Conservation (phyloP, 2,113 vertebrate species). For the Smithornis capensis region DNA sequence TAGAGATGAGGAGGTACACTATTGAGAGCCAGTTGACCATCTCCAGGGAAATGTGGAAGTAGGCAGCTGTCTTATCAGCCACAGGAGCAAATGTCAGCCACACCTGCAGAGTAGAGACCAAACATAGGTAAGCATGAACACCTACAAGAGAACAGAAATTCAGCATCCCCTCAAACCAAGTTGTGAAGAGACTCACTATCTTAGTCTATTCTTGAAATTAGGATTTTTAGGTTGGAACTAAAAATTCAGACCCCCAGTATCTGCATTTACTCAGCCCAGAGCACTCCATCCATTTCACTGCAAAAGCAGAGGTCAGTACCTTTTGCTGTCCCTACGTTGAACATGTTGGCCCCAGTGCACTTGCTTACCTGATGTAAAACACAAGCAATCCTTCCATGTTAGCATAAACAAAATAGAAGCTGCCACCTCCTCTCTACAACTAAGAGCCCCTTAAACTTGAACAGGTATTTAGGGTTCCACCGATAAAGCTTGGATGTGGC, state of each 20-base stretch:
- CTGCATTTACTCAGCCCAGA: not conserved
- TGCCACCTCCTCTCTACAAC: not conserved
- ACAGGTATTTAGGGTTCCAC: not conserved
- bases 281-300: not conserved
- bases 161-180: not conserved
- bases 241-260: not conserved
- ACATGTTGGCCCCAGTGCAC: not conserved
- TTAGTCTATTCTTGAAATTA: not conserved
- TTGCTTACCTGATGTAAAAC: not conserved
- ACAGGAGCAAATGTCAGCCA: constrained; percentile 96
- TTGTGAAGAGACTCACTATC: rapidly evolving
- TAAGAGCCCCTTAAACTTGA: not conserved
- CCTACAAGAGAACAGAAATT: not conserved
- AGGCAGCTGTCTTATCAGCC: constrained; percentile 78
- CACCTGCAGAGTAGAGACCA: constrained; percentile 68
- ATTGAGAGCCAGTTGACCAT: constrained; percentile 87
- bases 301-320: not conserved
- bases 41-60: constrained; percentile 72
- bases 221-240: not conserved
- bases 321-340: not conserved
- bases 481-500: not conserved
- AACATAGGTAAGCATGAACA: not conserved
- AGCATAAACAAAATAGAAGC: not conserved
- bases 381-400: not conserved
- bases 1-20: constrained; percentile 85